phyloP scores from a whole-genome alignment of 2,888 invertebrate genomes.

The Noctua fimbriata region DNA sequence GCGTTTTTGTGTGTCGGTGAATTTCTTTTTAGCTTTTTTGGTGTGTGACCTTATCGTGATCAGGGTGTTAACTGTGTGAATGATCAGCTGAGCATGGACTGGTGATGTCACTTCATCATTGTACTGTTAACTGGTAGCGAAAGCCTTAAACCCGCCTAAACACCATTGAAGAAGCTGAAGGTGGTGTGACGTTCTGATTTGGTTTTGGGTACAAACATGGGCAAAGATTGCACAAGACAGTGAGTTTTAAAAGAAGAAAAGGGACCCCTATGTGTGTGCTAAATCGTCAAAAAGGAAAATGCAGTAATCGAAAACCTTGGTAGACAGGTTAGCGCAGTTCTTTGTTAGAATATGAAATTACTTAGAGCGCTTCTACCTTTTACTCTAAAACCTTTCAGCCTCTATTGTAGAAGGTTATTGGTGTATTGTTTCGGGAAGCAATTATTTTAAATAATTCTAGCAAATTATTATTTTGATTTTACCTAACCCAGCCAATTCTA shows the following conservation, averaged over 20 bases:
- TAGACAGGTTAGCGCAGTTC: neutral
- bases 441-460: neutral
- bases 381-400: neutral
- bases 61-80: neutral
- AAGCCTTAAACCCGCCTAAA: neutral
- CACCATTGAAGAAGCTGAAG: neutral
- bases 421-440: neutral
- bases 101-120: neutral
- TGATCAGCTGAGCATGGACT: slow-evolving; percentile 19
- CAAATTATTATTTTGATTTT: neutral
- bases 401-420: neutral
- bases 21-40: slow-evolving; percentile 18
- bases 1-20: neutral
- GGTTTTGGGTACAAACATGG: neutral
- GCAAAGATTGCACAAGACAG: neutral
- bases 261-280: no score
- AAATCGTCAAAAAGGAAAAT: neutral
- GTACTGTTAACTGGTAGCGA: neutral
- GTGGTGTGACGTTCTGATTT: neutral
- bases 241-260: neutral
- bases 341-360: neutral
- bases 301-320: neutral
- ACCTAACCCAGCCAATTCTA: neutral
- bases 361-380: neutral
- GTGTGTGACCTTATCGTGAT: slow-evolving; percentile 14